Base-by-base conservation (phyloP, 2,797 vertebrate species). In the Hypotaenidia okinawae region DNA sequence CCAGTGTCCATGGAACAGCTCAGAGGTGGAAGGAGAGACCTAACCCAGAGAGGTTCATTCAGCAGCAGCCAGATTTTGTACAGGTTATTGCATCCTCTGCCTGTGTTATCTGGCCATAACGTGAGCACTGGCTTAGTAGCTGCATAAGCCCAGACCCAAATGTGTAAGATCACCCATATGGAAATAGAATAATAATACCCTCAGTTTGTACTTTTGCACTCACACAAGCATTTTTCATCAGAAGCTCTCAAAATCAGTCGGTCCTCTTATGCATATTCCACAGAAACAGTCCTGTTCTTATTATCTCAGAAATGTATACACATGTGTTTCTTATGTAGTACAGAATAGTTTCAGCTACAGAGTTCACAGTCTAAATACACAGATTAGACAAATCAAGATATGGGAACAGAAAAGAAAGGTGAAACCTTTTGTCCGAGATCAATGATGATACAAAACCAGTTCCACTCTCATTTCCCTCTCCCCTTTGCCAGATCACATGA, bases 31-130 rank as follows among this genome's bases (percentile, higher is more conserved):
- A 88, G 32, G 23, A 67, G 86, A 79, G n/a, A 47, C 24, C 27
- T 27, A 55, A 72, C 16, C 3, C 5, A 16, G 23, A 15, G 45
- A 22, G 2, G 10, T 28, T 85, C 76, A 62, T 15, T 0, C 0
- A 88, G 8, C 9, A 78, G 33, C 39, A 82, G 33, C 10, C 68
- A 76, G 51, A 76, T 87, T 74, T 81, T 8, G 4, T 14, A 14
- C 6, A 57, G 41, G 3, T 62, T 54, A 37, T 25, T 76, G 41
- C 3, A 8, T 73, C n/a, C 28, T 61, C 67, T 52, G 41, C 67
- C 72, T 67, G 14, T 55, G 45, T 30, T 54, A 47, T 49, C 74
- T 63, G 67, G 27, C 45, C 32, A 16, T 54, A 77, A 76, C 14
- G 10, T 13, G 39, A 86, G 59, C 25, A 39, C 69, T 33, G 25